phyloP scores from a whole-genome alignment of 2,888 invertebrate genomes.

The Craniophora ligustri region DNA sequence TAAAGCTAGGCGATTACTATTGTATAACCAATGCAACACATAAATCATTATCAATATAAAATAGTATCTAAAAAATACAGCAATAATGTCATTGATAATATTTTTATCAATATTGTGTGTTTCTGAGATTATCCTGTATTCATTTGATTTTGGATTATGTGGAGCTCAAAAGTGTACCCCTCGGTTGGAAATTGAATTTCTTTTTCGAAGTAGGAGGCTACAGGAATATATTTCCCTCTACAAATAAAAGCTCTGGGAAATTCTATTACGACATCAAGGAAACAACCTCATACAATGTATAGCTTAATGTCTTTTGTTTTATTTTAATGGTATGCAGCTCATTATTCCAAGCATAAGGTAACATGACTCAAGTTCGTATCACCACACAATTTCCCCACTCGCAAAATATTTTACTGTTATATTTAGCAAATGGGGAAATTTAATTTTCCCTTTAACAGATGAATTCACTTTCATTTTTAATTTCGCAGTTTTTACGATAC shows the following conservation, averaged over 20 bases:
- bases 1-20: background rate
- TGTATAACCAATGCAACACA: too few species aligned
- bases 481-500: too few species aligned
- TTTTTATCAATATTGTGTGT: background rate
- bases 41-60: too few species aligned
- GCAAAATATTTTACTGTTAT: too few species aligned
- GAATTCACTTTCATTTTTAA: too few species aligned
- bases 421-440: too few species aligned
- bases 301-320: conserved; percentile 2
- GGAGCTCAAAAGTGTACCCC: too few species aligned
- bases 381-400: background rate
- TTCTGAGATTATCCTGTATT: background rate
- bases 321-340: conserved; percentile 5
- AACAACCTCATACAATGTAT: conserved; percentile 5
- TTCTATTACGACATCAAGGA: conserved; percentile 3
- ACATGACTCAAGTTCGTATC: conserved; percentile 12
- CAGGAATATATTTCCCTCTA: background rate
- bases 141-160: background rate
- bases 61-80: too few species aligned
- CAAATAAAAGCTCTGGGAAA: conserved; percentile 12
- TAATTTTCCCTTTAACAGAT: too few species aligned
- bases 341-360: conserved; percentile 1
- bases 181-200: too few species aligned
- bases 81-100: too few species aligned
- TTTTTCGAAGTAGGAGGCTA: too few species aligned